Percentiles rank a stretch among this genome's conserved stretches.
Evolutionary conservation across 2,113 vertebrate genomes (phyloP).

Genomic region (Apeltes quadracus): DNA sequence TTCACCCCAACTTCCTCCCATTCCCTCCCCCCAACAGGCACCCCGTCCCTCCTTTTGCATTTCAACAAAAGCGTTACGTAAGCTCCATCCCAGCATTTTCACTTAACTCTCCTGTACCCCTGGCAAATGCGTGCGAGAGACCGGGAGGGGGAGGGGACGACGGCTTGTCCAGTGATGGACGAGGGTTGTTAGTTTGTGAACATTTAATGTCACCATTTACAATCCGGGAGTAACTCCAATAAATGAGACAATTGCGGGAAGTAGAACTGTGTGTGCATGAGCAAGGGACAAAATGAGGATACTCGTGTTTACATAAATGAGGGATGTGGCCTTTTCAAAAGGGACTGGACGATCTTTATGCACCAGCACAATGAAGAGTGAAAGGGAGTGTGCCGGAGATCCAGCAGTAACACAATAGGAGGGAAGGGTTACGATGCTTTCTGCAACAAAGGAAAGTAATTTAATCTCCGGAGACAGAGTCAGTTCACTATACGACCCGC

Average conservation of each 20-base stretch:
- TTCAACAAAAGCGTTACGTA: slow-evolving; percentile 47
- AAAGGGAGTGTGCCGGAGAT: slow-evolving; percentile 25
- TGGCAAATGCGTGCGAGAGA: slow-evolving; percentile 32
- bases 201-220: not conserved
- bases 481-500: slow-evolving; percentile 26
- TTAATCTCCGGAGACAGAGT: slow-evolving; percentile 52
- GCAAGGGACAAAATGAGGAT: not conserved
- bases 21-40: slow-evolving; percentile 20
- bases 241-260: not conserved
- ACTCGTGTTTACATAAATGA: not conserved
- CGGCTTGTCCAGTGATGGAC: not conserved
- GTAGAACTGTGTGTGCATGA: not conserved
- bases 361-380: not conserved
- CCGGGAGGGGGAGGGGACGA: not conserved
- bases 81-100: slow-evolving; percentile 48
- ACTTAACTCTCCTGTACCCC: slow-evolving; percentile 22
- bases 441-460: slow-evolving; percentile 53
- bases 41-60: slow-evolving; percentile 33
- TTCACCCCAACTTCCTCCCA: too few species aligned
- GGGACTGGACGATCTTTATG: slow-evolving; percentile 16
- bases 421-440: slow-evolving; percentile 47
- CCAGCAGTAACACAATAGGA: slow-evolving; percentile 48
- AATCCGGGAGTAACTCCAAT: not conserved
- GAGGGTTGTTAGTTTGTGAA: not conserved
- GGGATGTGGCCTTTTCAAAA: slow-evolving; percentile 6